These are phyloP conservation scores for Crematogaster levior DNA, from an alignment of 2,888 invertebrate genomes.

Conservation along the genomic window DNA sequence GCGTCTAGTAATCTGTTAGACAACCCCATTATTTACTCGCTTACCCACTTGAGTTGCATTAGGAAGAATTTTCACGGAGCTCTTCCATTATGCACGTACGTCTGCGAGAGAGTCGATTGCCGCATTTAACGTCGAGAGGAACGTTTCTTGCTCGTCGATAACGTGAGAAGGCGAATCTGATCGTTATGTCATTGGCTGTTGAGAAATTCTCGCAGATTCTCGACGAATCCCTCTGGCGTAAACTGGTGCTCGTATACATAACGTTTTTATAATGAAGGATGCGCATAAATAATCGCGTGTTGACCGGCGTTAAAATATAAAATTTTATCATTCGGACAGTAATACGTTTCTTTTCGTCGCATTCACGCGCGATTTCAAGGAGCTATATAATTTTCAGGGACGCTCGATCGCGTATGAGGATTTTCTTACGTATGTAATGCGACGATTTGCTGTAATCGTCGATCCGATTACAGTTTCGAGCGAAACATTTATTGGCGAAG, in stretches of 20 bases:
- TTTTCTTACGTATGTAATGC: constrained; percentile 3
- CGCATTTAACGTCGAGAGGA: constrained; percentile 19
- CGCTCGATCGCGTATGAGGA: neutral
- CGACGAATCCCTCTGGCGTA: neutral
- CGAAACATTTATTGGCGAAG: constrained; percentile 13
- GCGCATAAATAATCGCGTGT: constrained; percentile 7
- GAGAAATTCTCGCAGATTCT: neutral
- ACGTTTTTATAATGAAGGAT: constrained; percentile 23
- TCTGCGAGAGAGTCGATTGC: constrained; percentile 17
- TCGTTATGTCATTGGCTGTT: constrained; percentile 13
- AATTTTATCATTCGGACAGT: constrained; percentile 28
- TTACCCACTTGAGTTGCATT: constrained; percentile 35
- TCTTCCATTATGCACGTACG: constrained; percentile 25
- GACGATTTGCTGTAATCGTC: constrained; percentile 17
- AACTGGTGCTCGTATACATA: constrained; percentile 14
- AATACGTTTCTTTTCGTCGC: constrained; percentile 8
- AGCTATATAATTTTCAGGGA: constrained; percentile 17
- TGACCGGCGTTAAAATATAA: constrained; percentile 34
- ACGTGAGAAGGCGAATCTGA: constrained; percentile 1
- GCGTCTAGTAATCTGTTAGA: constrained; percentile 47
- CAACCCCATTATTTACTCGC: constrained; percentile 42
- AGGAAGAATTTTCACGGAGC: constrained; percentile 26
- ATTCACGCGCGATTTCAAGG: neutral
- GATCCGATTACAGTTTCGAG: constrained; percentile 18
- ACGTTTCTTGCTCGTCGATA: constrained; percentile 21